A percentile compares a stretch with the other conserved stretches of the same genome.
Conservation (phyloP, 2,797 vertebrate species). For the Cossypha polioptera region DNA sequence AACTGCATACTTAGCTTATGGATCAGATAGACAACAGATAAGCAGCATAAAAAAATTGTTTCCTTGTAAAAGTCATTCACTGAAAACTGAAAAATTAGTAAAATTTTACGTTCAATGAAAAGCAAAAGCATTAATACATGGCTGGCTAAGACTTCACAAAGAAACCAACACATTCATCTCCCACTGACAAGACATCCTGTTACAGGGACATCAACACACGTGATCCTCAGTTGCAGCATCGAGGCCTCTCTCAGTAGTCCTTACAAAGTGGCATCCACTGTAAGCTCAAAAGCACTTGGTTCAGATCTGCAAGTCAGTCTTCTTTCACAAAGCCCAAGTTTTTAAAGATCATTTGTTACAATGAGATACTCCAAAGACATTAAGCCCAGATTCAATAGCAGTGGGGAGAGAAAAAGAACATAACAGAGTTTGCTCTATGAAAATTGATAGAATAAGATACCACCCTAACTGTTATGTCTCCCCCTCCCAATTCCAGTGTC, state of each 20-base stretch:
- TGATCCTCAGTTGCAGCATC: background rate
- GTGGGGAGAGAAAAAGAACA: background rate
- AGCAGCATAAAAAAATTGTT: background rate
- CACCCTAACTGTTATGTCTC: background rate
- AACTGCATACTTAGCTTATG: background rate
- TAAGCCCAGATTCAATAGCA: background rate
- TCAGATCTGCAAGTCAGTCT: background rate
- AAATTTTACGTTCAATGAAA: background rate
- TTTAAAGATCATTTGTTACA: background rate
- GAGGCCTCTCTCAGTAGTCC: background rate
- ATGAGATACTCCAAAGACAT: background rate
- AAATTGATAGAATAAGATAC: background rate
- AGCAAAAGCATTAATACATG: background rate
- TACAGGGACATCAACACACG: accelerated
- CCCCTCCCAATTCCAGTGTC: background rate
- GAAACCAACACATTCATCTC: background rate
- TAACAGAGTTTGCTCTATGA: background rate
- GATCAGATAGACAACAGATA: background rate
- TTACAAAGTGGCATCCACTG: background rate
- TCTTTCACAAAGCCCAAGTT: background rate
- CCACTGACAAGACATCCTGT: accelerated
- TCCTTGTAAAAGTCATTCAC: background rate
- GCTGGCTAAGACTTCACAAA: background rate
- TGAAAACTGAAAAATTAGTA: background rate
- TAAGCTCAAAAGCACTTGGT: background rate